Conservation (phyloP, 2,113 vertebrate genomes). For the Misgurnus anguillicaudatus region DNA sequence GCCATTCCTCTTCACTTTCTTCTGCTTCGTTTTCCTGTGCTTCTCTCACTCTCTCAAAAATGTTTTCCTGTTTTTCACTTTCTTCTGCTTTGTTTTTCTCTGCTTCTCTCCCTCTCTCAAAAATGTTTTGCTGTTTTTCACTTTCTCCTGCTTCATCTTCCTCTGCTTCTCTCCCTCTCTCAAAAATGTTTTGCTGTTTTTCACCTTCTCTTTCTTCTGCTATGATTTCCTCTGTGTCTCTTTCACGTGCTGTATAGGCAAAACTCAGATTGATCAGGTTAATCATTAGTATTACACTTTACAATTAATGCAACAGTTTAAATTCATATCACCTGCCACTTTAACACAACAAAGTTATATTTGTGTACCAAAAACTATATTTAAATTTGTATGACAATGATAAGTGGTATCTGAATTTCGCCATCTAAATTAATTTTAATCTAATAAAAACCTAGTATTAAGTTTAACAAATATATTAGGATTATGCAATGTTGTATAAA, state of each 20-base stretch:
- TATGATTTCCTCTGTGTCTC: neutral
- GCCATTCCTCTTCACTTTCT: neutral
- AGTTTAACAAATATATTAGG: neutral
- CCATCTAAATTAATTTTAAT: neutral
- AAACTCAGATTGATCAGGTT: neutral
- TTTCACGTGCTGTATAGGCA: neutral
- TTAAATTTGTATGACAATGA: neutral
- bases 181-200: neutral
- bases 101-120: no score
- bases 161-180: no score
- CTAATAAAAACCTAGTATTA: no score
- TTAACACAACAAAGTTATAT: neutral
- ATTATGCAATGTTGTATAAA: neutral
- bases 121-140: no score
- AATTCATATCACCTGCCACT: neutral
- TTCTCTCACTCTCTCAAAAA: neutral
- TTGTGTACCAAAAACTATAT: neutral
- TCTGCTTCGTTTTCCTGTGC: neutral
- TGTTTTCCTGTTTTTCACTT: no score
- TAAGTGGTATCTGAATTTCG: neutral
- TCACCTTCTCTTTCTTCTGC: neutral
- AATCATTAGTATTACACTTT: neutral
- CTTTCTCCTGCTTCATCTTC: no score
- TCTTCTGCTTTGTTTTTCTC: no score
- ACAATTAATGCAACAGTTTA: neutral